phyloP scores from a whole-genome alignment of 2,797 vertebrate species.

The Ctenochaetus hawaiiensis region DNA sequence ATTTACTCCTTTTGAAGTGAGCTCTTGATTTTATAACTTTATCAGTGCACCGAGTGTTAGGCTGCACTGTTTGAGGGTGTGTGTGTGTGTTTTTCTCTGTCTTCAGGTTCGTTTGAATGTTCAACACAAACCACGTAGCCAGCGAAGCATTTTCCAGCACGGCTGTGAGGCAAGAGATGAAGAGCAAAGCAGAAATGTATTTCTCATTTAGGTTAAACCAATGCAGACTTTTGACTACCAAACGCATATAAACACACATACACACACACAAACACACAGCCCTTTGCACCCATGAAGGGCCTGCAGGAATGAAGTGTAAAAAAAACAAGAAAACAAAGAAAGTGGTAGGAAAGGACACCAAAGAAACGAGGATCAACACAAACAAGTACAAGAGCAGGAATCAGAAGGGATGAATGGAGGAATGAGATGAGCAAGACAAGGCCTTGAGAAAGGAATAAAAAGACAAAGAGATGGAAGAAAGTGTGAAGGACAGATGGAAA shows the following conservation, averaged over 20 bases:
- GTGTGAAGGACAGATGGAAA: constrained; percentile 50
- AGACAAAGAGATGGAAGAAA: constrained; percentile 25
- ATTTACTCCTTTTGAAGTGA: constrained; percentile 62
- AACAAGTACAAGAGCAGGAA: constrained; percentile 24
- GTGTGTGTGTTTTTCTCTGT: background rate
- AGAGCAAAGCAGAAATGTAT: constrained; percentile 53
- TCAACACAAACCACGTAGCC: constrained; percentile 24
- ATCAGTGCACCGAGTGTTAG: constrained; percentile 21
- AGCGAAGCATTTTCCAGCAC: constrained; percentile 67
- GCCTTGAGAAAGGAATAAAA: constrained; percentile 4
- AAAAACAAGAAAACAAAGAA: constrained; percentile 1
- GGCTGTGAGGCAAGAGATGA: constrained; percentile 60
- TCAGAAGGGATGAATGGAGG: constrained; percentile 10
- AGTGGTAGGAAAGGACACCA: background rate
- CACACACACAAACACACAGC: background rate
- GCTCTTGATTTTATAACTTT: constrained; percentile 56
- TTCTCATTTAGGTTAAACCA: constrained; percentile 62
- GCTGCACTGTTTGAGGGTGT: constrained; percentile 2
- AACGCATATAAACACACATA: constrained; percentile 18
- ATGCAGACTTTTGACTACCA: constrained; percentile 50
- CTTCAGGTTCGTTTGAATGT: constrained; percentile 18
- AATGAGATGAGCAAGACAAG: constrained; percentile 23
- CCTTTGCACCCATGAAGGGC: constrained; percentile 43
- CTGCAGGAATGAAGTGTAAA: constrained; percentile 39
- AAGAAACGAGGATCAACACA: constrained; percentile 37